Conservation (phyloP, 2,113 vertebrate genomes). For the Pitta sordida region DNA sequence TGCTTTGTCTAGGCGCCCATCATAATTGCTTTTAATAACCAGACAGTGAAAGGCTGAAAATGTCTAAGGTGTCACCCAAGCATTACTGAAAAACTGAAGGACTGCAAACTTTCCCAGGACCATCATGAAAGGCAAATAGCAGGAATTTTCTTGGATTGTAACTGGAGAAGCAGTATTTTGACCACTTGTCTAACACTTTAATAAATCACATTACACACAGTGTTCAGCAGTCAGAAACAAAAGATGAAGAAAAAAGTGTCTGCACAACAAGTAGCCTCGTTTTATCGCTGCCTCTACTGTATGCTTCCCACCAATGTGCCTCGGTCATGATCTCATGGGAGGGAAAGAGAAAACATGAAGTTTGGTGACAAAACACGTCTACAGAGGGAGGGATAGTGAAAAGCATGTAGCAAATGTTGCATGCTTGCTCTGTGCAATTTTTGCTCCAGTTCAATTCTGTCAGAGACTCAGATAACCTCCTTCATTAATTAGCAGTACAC, state of each 20-base stretch:
- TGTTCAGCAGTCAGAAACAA: background rate
- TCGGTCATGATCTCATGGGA: background rate
- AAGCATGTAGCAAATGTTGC: background rate
- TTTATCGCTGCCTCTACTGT: background rate
- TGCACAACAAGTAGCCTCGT: background rate
- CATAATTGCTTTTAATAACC: background rate
- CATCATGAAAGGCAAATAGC: background rate
- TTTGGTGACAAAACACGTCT: background rate
- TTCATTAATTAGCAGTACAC: slow-evolving; percentile 36
- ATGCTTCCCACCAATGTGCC: background rate
- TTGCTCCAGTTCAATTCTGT: background rate
- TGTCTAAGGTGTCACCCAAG: background rate
- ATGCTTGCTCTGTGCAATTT: background rate
- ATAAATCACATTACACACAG: background rate
- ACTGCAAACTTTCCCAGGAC: background rate
- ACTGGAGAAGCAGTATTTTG: background rate
- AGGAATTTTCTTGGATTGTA: background rate
- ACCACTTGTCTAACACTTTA: background rate
- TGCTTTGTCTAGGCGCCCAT: background rate
- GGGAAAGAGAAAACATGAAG: background rate
- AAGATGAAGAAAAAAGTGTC: background rate
- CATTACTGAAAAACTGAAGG: background rate
- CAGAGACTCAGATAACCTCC: slow-evolving; percentile 2
- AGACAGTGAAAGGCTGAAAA: background rate
- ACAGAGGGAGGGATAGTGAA: background rate